phyloP scores from a whole-genome alignment of 2,888 invertebrate genomes.

The Zygogramma bicolorata region DNA sequence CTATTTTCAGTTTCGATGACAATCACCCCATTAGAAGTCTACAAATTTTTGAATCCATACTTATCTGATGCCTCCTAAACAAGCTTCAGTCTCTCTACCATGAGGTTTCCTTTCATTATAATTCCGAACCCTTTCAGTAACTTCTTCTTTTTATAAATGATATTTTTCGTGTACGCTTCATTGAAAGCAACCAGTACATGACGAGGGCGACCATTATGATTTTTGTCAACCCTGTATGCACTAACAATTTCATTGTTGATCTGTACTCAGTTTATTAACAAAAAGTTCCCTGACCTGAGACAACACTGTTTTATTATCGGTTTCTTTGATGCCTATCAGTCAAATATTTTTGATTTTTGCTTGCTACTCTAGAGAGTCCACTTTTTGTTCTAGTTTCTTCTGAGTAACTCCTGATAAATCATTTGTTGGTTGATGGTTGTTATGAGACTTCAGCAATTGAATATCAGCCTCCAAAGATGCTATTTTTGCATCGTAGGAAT shows the following conservation, averaged over 20 bases:
- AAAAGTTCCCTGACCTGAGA: neutral
- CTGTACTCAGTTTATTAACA: neutral
- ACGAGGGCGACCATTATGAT: neutral
- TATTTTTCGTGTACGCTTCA: neutral
- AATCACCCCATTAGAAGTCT: constrained; percentile 26
- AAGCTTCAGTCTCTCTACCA: constrained; percentile 16
- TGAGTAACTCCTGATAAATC: neutral
- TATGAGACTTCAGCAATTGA: neutral
- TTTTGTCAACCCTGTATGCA: neutral
- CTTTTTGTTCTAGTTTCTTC: neutral
- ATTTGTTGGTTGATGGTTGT: neutral
- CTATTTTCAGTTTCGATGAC: constrained; percentile 24
- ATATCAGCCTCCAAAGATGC: neutral
- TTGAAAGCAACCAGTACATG: neutral
- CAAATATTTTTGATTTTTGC: neutral
- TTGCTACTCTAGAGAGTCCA: neutral
- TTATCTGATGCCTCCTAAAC: constrained; percentile 24
- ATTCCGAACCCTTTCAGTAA: constrained; percentile 21
- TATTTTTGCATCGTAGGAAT: neutral
- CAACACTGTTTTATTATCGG: neutral
- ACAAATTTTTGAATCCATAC: constrained; percentile 32
- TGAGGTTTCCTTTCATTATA: constrained; percentile 28
- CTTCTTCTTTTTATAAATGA: constrained; percentile 15
- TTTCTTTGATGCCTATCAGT: neutral
- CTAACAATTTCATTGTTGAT: neutral